phyloP scores from a whole-genome alignment of 1,140 invertebrate species.

The Venturia canescens region DNA sequence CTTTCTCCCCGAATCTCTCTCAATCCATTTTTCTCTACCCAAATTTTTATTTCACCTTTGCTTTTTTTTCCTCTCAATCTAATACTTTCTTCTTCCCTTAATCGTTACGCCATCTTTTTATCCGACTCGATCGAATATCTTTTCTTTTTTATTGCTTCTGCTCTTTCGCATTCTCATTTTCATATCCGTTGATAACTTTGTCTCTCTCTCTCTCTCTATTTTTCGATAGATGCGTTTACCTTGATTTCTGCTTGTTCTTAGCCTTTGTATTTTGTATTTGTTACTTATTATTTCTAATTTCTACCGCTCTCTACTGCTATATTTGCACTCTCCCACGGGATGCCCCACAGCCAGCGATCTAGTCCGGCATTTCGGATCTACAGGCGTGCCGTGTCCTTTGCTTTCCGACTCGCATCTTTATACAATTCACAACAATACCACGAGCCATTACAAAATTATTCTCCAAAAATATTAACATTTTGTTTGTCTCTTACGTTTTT shows the following conservation, averaged over 20 bases:
- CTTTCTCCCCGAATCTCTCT: constrained; percentile 42
- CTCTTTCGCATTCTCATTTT: constrained; percentile 46
- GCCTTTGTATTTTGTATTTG: constrained; percentile 47
- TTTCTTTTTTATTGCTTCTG: constrained; percentile 46
- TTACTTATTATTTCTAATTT: constrained; percentile 56
- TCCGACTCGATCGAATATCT: no score
- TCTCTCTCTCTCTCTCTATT: constrained; percentile 19
- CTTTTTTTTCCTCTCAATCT: no score
- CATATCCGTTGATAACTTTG: constrained; percentile 46
- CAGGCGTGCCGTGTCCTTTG: constrained; percentile 71
- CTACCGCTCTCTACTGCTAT: constrained; percentile 61
- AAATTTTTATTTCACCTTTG: constrained; percentile 24
- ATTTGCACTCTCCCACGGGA: constrained; percentile 53
- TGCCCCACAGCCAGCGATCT: constrained; percentile 54
- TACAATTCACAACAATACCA: constrained; percentile 54
- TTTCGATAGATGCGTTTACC: constrained; percentile 19
- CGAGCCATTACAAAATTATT: constrained; percentile 13
- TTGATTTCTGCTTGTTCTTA: constrained; percentile 5
- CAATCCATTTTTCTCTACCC: constrained; percentile 37
- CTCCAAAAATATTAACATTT: neutral
- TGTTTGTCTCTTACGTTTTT: neutral
- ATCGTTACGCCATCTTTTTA: no score
- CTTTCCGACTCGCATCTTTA: constrained; percentile 72
- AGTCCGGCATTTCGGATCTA: constrained; percentile 74
- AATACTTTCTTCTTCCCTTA: no score